Percentiles rank a stretch among this genome's conserved stretches.
These are phyloP conservation scores for Sarotherodon lohbergeri DNA, from an alignment of 2,113 vertebrate genomes.

Conservation along the genomic window DNA sequence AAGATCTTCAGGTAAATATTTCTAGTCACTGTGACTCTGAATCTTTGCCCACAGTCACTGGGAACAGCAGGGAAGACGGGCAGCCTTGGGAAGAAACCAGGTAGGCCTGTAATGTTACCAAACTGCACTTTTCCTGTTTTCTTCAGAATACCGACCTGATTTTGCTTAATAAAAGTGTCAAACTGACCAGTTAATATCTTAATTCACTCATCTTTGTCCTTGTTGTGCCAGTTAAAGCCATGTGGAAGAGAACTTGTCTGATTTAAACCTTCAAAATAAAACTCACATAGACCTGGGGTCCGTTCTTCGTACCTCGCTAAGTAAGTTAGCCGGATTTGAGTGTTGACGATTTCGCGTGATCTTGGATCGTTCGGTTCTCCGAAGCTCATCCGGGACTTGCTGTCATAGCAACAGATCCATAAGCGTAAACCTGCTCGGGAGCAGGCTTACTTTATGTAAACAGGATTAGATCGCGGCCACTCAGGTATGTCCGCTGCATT, in stretches of 20 bases:
- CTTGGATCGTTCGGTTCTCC: too few species aligned
- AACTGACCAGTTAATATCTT: background rate
- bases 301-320: too few species aligned
- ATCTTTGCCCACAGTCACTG: conserved; percentile 72
- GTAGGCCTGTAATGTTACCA: conserved; percentile 61
- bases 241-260: background rate
- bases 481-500: too few species aligned
- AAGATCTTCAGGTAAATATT: background rate
- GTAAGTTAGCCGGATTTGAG: too few species aligned
- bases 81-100: conserved; percentile 97
- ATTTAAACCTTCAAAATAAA: background rate
- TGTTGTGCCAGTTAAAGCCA: background rate
- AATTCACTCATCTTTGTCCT: background rate
- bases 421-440: too few species aligned
- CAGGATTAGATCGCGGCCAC: too few species aligned
- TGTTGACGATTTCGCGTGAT: too few species aligned
- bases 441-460: too few species aligned
- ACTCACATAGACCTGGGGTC: background rate
- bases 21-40: background rate
- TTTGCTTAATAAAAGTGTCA: background rate
- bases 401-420: too few species aligned
- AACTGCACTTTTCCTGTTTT: background rate
- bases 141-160: rapidly evolving
- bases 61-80: conserved; percentile 91
- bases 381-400: too few species aligned